Evolutionary conservation across 1,140 invertebrate species (phyloP).

Genomic region (Drosophila navojoa): DNA sequence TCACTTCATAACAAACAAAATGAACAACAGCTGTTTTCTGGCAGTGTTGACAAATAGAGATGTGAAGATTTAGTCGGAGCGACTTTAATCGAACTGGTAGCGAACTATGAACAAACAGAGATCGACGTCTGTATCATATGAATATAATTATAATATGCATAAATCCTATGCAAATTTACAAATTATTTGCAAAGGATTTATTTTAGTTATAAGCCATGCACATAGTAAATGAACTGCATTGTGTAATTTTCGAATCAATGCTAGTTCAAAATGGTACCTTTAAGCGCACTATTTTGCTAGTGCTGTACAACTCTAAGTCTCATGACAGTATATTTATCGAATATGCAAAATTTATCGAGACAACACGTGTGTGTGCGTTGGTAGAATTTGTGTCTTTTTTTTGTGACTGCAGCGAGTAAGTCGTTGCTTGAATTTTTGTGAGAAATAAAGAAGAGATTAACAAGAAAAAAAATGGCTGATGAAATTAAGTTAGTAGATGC

Average conservation of each 20-base stretch:
- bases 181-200: not conserved
- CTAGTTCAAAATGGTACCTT: no score
- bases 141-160: not conserved
- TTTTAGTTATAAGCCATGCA: not conserved
- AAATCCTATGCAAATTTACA: not conserved
- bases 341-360: conserved; percentile 10
- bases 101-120: not conserved
- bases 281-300: conserved; percentile 4
- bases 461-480: conserved; percentile 55
- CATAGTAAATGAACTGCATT: not conserved
- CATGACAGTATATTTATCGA: conserved; percentile 23
- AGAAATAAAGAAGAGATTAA: conserved; percentile 9
- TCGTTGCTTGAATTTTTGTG: conserved; percentile 39
- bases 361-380: conserved; percentile 61
- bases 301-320: conserved; percentile 13
- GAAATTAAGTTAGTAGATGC: conserved; percentile 67
- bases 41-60: conserved; percentile 31
- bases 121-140: not conserved
- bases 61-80: not conserved
- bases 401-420: conserved; percentile 32
- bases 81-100: not conserved
- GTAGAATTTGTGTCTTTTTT: conserved; percentile 43
- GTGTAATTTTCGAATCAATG: not conserved
- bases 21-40: conserved; percentile 39
- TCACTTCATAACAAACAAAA: conserved; percentile 49